These are phyloP conservation scores for Mormyrops boulengeri DNA, from an alignment of 2,797 vertebrate genomes.

Conservation along the genomic window DNA sequence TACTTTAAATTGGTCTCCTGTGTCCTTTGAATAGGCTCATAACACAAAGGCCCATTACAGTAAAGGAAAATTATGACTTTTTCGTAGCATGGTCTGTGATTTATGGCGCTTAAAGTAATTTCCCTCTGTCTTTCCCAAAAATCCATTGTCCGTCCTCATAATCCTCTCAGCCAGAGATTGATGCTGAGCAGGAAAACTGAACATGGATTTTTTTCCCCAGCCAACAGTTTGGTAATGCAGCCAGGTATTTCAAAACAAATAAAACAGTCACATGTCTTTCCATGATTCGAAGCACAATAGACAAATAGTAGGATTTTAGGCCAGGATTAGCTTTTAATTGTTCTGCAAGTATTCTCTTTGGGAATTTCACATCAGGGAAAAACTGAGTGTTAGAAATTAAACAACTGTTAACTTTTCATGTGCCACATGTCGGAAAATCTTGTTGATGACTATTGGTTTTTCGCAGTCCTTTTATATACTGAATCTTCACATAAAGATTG, in stretches of 20 bases:
- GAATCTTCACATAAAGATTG: neutral
- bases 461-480: neutral
- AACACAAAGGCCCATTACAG: neutral
- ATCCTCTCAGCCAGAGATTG: conserved; percentile 47
- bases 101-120: neutral
- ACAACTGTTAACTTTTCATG: neutral
- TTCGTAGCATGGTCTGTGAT: neutral
- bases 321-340: conserved; percentile 49
- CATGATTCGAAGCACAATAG: conserved; percentile 48
- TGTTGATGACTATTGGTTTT: neutral
- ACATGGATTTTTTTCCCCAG: conserved; percentile 44
- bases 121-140: conserved; percentile 26
- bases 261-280: conserved; percentile 42
- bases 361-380: conserved; percentile 39
- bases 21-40: neutral
- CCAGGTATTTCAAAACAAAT: conserved; percentile 51
- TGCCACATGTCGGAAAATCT: neutral
- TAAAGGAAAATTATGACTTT: neutral
- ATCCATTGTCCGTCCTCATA: conserved; percentile 32
- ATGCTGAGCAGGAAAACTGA: conserved; percentile 46
- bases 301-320: conserved; percentile 50
- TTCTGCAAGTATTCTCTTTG: conserved; percentile 40
- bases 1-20: neutral
- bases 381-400: conserved; percentile 25
- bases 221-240: conserved; percentile 41